A percentile compares a stretch with the other conserved stretches of the same genome.
phyloP scores from a whole-genome alignment of 1,140 invertebrate genomes.

The Megathymus violae region DNA sequence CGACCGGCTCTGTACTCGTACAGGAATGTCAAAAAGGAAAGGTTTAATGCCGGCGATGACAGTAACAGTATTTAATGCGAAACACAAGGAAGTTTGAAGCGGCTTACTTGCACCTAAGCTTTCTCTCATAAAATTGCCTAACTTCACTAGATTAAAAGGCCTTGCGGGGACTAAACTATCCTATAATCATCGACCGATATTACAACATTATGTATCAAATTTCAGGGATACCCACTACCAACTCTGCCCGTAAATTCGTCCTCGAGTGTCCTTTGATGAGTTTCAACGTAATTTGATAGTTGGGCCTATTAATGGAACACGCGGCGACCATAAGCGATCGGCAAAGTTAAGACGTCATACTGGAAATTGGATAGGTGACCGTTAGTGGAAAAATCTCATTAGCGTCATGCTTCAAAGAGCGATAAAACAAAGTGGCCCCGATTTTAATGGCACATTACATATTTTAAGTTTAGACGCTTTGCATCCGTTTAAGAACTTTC shows the following conservation, averaged over 20 bases:
- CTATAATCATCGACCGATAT: background rate
- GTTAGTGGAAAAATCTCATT: background rate
- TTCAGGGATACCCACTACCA: background rate
- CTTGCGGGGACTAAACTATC: no score
- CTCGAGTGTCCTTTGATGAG: slow-evolving; percentile 2
- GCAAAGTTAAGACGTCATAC: background rate
- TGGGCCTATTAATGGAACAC: slow-evolving; percentile 8
- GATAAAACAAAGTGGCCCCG: background rate
- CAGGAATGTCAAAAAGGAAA: no score
- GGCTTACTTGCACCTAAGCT: slow-evolving; percentile 46
- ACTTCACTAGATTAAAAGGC: no score
- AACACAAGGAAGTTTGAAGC: no score
- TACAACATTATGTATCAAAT: background rate
- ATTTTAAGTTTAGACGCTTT: no score
- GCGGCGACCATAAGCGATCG: background rate
- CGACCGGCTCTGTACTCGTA: no score
- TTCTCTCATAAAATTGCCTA: slow-evolving; percentile 31
- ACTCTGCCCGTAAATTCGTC: background rate
- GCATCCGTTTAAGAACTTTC: no score
- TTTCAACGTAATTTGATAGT: slow-evolving; percentile 5
- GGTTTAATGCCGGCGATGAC: no score
- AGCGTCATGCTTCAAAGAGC: background rate
- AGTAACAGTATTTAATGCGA: no score
- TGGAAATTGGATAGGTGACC: background rate
- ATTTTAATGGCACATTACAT: no score